Base-by-base conservation (phyloP, 2,888 invertebrate species). In the Drosophila hamatofila region DNA sequence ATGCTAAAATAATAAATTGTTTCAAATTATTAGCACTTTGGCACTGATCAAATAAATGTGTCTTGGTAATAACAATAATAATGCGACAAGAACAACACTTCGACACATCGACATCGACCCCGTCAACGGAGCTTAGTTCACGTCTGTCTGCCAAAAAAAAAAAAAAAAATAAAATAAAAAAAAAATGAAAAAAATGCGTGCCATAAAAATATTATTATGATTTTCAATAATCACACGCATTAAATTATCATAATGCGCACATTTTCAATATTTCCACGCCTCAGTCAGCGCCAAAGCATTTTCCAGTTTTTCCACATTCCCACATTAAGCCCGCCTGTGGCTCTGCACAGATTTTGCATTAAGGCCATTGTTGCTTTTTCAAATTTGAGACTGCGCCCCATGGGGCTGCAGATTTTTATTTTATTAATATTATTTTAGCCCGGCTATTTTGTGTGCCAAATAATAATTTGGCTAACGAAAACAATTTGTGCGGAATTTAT, bases 1-100 rank as follows among this genome's bases (percentile, higher is more conserved):
- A 89, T 89, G 89, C 76, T 76, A 76, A 89, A 88, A 89, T 89
- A 89, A 89, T 85, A 89, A 89, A 89, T 89, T 89, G 87, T 78
- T 81, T 83, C 83, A 79, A 88, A 88, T 87, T 88, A 88, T 88
- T 88, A 87, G 87, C 85, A 85, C 80, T 88, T 87, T 88, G 83
- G 79, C 78, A 79, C 82, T 88, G 88, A 88, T 88, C 83, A 85
- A 88, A 85, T 81, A 83, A 83, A 78, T 85, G 85, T 81, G 83
- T 80, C 74, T 74, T 80, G 85, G 85, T 82, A 87, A 87, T 88
- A 88, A 88, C 84, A 87, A 86, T 88, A 88, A 87, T 88, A 87
- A 87, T 86, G 88, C 84, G 83, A 83, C 81, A 68, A 59, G 75
- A 76, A 73, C 75, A 72, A 66, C 55, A 55, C 65, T 49, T 62